Evolutionary conservation across 2,797 vertebrate species (phyloP).

Genomic region (Hafferia zeledoni): DNA sequence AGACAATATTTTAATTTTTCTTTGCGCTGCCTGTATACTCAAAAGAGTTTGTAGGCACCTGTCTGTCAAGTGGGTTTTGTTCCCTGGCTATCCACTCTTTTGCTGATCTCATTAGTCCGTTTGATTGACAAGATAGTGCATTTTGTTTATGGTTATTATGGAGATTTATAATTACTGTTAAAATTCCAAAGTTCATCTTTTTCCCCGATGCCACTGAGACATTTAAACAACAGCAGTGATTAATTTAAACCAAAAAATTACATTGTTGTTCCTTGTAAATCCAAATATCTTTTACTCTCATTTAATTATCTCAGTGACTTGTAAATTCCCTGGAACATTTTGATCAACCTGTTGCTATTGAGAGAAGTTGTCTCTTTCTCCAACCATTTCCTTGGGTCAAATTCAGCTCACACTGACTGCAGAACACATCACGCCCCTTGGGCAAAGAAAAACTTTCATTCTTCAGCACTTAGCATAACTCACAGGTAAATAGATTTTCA

Average conservation of each 20-base stretch:
- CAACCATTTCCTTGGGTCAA: neutral
- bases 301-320: slow-evolving; percentile 15
- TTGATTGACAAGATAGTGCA: slow-evolving; percentile 5
- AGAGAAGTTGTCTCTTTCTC: neutral
- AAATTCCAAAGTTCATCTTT: slow-evolving; percentile 37
- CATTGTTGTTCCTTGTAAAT: neutral
- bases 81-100: neutral
- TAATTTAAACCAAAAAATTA: slow-evolving; percentile 40
- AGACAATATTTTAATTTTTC: neutral
- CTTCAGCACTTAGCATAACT: neutral
- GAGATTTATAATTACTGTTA: slow-evolving; percentile 9
- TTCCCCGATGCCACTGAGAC: slow-evolving; percentile 25
- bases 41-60: neutral
- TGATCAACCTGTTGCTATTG: neutral
- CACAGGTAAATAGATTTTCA: neutral
- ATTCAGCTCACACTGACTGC: neutral
- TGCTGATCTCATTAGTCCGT: neutral
- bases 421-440: neutral
- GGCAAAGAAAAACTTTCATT: neutral
- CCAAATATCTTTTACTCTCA: neutral
- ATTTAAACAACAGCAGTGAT: slow-evolving; percentile 45
- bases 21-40: neutral
- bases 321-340: neutral
- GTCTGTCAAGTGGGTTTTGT: neutral
- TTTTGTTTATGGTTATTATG: neutral